Conservation (phyloP, 2,888 invertebrate species). For the Rapana venosa region DNA sequence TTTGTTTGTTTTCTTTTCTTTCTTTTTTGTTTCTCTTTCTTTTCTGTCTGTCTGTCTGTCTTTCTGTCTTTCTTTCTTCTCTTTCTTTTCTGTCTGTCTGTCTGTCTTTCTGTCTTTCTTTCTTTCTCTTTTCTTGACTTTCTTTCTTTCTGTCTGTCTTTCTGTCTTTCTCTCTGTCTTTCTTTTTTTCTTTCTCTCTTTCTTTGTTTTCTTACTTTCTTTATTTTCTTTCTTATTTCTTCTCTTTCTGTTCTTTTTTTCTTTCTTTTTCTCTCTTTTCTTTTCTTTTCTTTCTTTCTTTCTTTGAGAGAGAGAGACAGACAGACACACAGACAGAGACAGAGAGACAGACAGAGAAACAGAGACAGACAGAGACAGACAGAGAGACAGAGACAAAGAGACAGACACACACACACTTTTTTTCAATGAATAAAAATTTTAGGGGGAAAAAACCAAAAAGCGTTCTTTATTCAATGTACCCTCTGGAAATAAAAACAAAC, state of each 20-base stretch:
- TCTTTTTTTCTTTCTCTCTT: neutral
- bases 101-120: neutral
- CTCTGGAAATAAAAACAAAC: no score
- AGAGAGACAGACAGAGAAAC: neutral
- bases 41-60: neutral
- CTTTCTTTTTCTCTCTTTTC: neutral
- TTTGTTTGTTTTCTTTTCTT: no score
- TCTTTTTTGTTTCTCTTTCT: neutral
- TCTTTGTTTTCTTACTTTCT: neutral
- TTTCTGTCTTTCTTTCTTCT: neutral
- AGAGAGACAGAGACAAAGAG: no score
- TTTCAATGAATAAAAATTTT: no score
- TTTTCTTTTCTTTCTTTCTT: neutral
- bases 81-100: neutral
- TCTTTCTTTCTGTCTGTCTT: neutral
- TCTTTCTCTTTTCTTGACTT: neutral
- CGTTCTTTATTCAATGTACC: no score
- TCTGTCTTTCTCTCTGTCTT: neutral
- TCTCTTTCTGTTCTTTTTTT: neutral
- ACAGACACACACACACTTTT: no score
- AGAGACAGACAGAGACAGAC: neutral
- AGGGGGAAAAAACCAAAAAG: no score
- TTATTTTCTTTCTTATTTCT: neutral
- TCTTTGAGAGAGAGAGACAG: neutral
- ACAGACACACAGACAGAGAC: neutral